Percentiles rank a stretch among this genome's conserved stretches.
Conservation (phyloP, 30 jellyfish, hydroid and myxozoan genomes). For the Mastigias papua region DNA sequence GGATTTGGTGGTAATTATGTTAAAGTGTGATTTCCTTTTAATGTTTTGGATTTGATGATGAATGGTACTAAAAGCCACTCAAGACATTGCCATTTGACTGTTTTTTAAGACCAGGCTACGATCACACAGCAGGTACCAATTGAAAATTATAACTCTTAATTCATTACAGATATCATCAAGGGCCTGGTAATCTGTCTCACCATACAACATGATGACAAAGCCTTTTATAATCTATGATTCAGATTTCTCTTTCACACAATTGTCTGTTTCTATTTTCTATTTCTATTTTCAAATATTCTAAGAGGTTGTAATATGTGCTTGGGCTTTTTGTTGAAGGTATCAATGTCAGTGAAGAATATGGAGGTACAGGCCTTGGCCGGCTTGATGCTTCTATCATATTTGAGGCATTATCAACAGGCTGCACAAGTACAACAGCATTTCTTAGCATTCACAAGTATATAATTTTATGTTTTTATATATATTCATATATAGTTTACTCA, state of each 20-base stretch:
- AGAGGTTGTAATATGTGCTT: neutral
- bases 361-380: slow-evolving; percentile 85
- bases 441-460: slow-evolving; percentile 90
- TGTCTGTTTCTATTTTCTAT: no score
- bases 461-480: neutral
- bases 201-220: no score
- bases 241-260: no score
- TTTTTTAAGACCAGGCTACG: no score
- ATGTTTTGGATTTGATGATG: no score
- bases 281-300: neutral
- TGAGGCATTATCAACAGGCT: slow-evolving; percentile 95
- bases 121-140: no score
- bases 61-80: no score
- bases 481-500: neutral
- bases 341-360: slow-evolving; percentile 88
- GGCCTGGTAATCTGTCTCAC: no score
- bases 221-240: no score
- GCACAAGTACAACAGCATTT: slow-evolving; percentile 93
- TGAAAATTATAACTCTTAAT: no score
- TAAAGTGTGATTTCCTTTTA: neutral
- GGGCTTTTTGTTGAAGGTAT: slow-evolving; percentile 48
- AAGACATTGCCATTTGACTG: no score
- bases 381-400: slow-evolving; percentile 90
- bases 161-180: no score
- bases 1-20: slow-evolving; percentile 33